These are phyloP conservation scores for Sarcophaga bullata DNA, from an alignment of 1,140 invertebrate species.

Conservation along the genomic window DNA sequence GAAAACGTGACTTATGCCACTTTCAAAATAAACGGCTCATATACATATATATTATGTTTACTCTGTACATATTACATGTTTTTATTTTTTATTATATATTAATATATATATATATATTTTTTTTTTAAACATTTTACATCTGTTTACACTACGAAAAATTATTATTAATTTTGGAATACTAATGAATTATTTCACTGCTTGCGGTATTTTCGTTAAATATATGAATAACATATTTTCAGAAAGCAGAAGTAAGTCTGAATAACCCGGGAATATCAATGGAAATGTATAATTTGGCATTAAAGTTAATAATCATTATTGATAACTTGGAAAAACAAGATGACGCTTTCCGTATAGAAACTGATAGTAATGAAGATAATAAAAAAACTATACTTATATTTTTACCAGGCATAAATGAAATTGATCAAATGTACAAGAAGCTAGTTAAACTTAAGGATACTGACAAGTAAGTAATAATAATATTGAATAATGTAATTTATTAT, in stretches of 20 bases:
- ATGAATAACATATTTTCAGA: slow-evolving; percentile 4
- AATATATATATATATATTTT: no score
- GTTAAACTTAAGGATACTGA: slow-evolving; percentile 35
- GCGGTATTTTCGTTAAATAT: no score
- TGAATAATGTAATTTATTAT: no score
- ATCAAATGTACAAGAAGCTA: slow-evolving; percentile 66
- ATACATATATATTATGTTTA: no score
- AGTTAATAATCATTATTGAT: slow-evolving; percentile 78
- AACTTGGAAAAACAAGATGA: slow-evolving; percentile 71
- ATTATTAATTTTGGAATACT: no score
- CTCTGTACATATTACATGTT: no score
- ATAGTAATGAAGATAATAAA: slow-evolving; percentile 41
- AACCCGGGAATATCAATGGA: slow-evolving; percentile 69
- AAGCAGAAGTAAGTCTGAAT: slow-evolving; percentile 60
- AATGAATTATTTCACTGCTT: no score
- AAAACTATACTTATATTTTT: slow-evolving; percentile 84
- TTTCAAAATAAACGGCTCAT: no score
- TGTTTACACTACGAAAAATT: no score
- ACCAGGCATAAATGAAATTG: slow-evolving; percentile 87
- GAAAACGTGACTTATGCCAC: no score
- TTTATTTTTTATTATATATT: no score
- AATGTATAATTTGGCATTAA: slow-evolving; percentile 72
- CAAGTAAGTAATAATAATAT: slow-evolving; percentile 46
- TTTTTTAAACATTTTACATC: no score
- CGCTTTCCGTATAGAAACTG: slow-evolving; percentile 17